Base-by-base conservation (phyloP, 2,113 vertebrate genomes). In the Rissa tridactyla region DNA sequence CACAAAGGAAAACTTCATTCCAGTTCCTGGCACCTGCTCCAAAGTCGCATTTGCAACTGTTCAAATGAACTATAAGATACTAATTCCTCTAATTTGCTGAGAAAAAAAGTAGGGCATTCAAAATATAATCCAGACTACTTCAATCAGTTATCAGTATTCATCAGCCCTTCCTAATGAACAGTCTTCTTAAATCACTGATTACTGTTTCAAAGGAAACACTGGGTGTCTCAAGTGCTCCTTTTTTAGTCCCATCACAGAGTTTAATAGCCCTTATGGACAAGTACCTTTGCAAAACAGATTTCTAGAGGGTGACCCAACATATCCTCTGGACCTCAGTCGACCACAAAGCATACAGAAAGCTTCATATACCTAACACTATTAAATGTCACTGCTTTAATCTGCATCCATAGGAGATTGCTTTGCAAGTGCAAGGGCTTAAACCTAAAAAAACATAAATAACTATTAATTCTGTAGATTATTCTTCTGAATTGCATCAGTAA, bases 121-220 rank as follows among this genome's bases (percentile, higher is more conserved):
- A 80, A 91, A 80, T 72, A 82, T 18, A 95, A 92, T 40, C 78
- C 92, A 94, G 91, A 73, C 75, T 76, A 90, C 90, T 97, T 95
- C 81, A 97, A 20, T 3, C 40, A 88, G 54, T 85, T 89, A 76
- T 54, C 92, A 80, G 69, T 57, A 57, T 68, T 86, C 92, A 86
- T 90, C 42, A 90, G 60, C 64, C 79, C 79, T 94, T 83, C 81
- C 94, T 90, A 91, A 82, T 46, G 76, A 92, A 73, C 58, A 52
- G 70, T 73, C 68, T 83, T 86, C 89, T 94, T 82, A 80, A 96
- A 90, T 77, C 96, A 77, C 71, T 49, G 73, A 88, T 80, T 91
- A 85, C 51, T 70, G 38, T 93, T 95, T 97, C 89, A 96, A 95
- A 97, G 87, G 86, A 96, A 97, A 88, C 79, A 66, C 70, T 61